Conservation (phyloP, 2,113 vertebrate species). For the Chaetodon trifascialis region DNA sequence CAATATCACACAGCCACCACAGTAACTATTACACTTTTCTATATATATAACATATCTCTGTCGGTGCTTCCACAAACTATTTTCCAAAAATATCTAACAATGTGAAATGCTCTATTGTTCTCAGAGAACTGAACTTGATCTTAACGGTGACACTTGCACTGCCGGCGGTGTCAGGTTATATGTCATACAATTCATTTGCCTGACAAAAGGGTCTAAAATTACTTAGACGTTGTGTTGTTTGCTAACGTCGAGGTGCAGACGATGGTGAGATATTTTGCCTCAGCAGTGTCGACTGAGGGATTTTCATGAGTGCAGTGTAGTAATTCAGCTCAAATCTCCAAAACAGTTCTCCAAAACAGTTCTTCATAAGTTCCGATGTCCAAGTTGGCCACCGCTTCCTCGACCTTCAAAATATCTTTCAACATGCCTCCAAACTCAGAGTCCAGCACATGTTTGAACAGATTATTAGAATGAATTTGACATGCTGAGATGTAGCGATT, state of each 20-base stretch:
- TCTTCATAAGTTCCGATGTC: background rate
- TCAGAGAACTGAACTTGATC: constrained; percentile 22
- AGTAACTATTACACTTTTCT: constrained; percentile 21
- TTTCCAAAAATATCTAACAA: constrained; percentile 33
- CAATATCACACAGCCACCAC: constrained; percentile 28
- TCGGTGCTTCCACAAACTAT: background rate
- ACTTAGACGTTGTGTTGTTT: background rate
- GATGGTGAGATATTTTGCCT: constrained; percentile 6
- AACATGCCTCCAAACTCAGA: background rate
- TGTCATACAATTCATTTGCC: constrained; percentile 3
- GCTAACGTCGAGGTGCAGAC: background rate
- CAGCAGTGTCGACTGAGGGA: constrained; percentile 19
- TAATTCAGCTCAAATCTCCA: background rate
- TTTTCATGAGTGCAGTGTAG: background rate
- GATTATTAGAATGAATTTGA: background rate
- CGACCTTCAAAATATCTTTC: background rate
- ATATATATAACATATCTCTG: constrained; percentile 18
- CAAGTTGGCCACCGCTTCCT: background rate
- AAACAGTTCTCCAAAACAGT: fast-evolving
- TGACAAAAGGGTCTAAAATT: constrained; percentile 19
- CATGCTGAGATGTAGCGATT: background rate
- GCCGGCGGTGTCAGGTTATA: constrained; percentile 17
- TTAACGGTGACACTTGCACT: background rate
- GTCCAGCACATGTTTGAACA: background rate
- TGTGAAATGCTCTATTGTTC: background rate